These are phyloP conservation scores for Stegodyphus mimosarum DNA, from an alignment of 1,140 invertebrate genomes.

Conservation along the genomic window DNA sequence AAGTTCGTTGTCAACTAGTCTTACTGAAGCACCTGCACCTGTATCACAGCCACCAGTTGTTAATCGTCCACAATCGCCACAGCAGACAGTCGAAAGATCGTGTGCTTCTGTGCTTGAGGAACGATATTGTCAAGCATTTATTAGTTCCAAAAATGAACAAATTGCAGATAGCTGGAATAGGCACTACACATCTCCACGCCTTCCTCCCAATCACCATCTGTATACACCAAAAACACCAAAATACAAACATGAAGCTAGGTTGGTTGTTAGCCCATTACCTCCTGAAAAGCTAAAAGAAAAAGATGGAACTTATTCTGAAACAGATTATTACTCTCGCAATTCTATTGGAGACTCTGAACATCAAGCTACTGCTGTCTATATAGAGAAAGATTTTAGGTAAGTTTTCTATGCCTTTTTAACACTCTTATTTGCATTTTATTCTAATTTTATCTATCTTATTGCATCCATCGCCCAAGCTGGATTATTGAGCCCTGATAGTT, in stretches of 20 bases:
- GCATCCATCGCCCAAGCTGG: too few species aligned
- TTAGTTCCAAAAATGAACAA: constrained; percentile 57
- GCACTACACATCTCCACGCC: constrained; percentile 47
- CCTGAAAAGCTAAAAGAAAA: constrained; percentile 45
- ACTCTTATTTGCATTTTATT: too few species aligned
- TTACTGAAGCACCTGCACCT: constrained; percentile 37
- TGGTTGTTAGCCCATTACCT: constrained; percentile 54
- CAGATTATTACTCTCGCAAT: constrained; percentile 47
- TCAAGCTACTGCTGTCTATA: constrained; percentile 66
- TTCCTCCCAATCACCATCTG: constrained; percentile 49
- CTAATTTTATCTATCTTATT: too few species aligned
- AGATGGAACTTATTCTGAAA: constrained; percentile 43
- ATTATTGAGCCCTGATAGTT: too few species aligned
- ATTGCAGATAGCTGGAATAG: constrained; percentile 41
- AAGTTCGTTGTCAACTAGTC: constrained; percentile 57
- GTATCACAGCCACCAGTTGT: background rate
- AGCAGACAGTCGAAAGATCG: constrained; percentile 29
- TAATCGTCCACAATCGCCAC: constrained; percentile 32
- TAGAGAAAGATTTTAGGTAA: constrained; percentile 70
- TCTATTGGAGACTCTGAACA: constrained; percentile 62
- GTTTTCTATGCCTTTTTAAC: too few species aligned
- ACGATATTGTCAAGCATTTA: constrained; percentile 55
- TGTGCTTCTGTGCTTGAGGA: constrained; percentile 57
- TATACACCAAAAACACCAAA: constrained; percentile 43
- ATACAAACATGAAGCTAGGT: constrained; percentile 38